phyloP scores from a whole-genome alignment of 2,113 vertebrate species.

The Zapus hudsonius region DNA sequence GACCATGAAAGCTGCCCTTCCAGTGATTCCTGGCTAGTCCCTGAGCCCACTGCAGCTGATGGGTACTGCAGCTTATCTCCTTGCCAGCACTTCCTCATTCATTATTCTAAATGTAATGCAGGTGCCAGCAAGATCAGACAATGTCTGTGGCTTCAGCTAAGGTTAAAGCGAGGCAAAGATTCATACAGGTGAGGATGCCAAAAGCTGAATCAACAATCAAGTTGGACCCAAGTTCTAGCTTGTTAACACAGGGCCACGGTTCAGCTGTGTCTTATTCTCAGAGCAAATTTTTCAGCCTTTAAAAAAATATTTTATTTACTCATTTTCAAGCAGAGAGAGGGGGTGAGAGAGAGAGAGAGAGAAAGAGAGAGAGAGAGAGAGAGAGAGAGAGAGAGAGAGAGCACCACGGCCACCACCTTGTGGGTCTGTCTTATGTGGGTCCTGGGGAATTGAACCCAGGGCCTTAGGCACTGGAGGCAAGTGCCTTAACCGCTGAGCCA shows the following conservation, averaged over 20 bases:
- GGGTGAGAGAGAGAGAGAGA: too few species aligned
- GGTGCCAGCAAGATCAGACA: slow-evolving; percentile 78
- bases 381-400: too few species aligned
- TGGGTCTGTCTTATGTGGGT: too few species aligned
- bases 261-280: slow-evolving; percentile 29
- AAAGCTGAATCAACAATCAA: slow-evolving; percentile 69
- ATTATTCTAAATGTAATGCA: slow-evolving; percentile 28
- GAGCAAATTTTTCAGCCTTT: not conserved
- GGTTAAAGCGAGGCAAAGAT: slow-evolving; percentile 77
- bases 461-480: too few species aligned
- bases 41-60: not conserved
- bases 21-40: not conserved
- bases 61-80: slow-evolving; percentile 5
- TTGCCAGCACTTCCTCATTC: slow-evolving; percentile 28
- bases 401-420: too few species aligned
- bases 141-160: slow-evolving; percentile 72
- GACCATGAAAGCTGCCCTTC: not conserved
- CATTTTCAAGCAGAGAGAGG: too few species aligned
- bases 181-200: slow-evolving; percentile 53
- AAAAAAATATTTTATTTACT: too few species aligned
- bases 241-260: slow-evolving; percentile 34
- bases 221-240: slow-evolving; percentile 72
- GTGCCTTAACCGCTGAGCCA: too few species aligned
- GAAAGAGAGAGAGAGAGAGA: too few species aligned
- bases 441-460: too few species aligned